Evolutionary conservation across 2,888 invertebrate species (phyloP), one percentile per base, ranked within the genome.

Genomic region (Himalopsyche anomala): DNA sequence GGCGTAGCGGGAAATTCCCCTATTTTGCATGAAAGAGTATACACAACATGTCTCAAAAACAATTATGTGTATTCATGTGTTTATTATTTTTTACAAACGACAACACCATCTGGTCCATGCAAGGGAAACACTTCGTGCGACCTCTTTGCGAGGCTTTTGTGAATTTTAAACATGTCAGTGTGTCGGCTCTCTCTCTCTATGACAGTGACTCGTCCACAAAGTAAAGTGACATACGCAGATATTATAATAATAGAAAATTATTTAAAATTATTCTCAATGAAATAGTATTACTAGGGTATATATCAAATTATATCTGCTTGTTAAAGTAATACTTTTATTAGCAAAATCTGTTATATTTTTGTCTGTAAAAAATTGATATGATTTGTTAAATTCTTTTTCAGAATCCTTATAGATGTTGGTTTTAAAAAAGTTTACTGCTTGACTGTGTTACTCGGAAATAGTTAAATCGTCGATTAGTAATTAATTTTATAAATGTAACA

Each of bases 41-140:
- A 62, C 62, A 62, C 28, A 62, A 62, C 62, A 62, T 62, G 62
- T 62, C 62, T 62, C 62, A 62, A 62, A 62, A 62, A 62, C 62
- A 62, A 62, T 62, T 62, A 62, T 62, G 62, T 62, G 62, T 62
- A 62, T 62, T 62, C 62, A 62, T 62, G 62, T 62, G 62, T 62
- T 62, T 62, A 62, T 62, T 62, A 62, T 62, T 62, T 62, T 62
- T 62, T 62, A 62, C 62, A 62, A 62, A 62, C 28, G 62, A 62
- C 62, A 62, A 62, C 62, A 62, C 62, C 62, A 62, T 62, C 62
- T 62, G 62, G 62, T 11, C 62, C 62, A 19, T 62, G 62, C 62
- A 62, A n/a, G 62, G 62, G 62, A n/a, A 62, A 62, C 62, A 62
- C 62, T 62, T 28, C 62, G 62, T 62, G 62, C 62, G 62, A 62